These are phyloP conservation scores for Lutraria lutraria DNA, from an alignment of 2,888 invertebrate genomes.

Conservation along the genomic window DNA sequence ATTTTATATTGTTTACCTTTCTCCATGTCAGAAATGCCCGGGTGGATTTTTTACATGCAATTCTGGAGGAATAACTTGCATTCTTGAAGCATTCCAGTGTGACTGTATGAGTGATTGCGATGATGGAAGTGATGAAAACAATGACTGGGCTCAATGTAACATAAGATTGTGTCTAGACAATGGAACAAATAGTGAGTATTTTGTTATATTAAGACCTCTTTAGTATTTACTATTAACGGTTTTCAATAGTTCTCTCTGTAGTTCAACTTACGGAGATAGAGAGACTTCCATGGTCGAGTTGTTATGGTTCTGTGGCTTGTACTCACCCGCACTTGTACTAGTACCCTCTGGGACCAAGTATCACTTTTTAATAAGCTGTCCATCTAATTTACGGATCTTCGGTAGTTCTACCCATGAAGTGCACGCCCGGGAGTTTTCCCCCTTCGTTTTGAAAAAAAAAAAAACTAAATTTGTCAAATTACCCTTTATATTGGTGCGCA, in stretches of 20 bases:
- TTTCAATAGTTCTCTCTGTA: background rate
- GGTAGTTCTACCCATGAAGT: no score
- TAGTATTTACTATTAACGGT: background rate
- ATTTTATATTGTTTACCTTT: background rate
- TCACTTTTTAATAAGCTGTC: no score
- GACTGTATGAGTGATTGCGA: conserved; percentile 68
- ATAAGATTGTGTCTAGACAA: background rate
- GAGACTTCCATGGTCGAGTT: background rate
- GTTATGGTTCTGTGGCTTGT: background rate
- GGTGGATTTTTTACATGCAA: conserved; percentile 69
- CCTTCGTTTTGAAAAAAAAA: no score
- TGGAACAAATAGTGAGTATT: background rate
- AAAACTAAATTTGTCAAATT: no score
- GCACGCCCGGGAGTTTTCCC: no score
- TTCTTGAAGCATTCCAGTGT: conserved; percentile 58
- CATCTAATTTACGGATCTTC: no score
- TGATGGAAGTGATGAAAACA: conserved; percentile 71
- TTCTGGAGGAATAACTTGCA: conserved; percentile 63
- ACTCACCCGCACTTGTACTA: background rate
- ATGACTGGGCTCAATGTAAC: conserved; percentile 60
- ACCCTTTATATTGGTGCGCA: no score
- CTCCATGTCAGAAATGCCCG: conserved; percentile 63
- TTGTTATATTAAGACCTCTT: background rate
- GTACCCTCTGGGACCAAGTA: background rate
- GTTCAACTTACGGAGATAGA: background rate